A percentile compares a stretch with the other conserved stretches of the same genome.
Conservation (phyloP, 2,113 vertebrate species). For the Accipiter virgatus region DNA sequence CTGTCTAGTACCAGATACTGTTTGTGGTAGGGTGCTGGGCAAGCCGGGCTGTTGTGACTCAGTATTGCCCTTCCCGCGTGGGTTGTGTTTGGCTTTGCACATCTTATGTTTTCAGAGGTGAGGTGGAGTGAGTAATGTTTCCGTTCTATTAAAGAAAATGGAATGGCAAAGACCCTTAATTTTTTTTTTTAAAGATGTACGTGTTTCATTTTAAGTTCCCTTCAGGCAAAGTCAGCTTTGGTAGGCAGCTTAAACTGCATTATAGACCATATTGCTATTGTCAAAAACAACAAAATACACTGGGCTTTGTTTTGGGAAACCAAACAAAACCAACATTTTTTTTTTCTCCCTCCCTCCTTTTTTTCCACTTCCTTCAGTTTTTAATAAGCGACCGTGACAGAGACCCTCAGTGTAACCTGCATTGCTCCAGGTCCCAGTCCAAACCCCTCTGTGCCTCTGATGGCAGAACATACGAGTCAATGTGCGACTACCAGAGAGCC, state of each 20-base stretch:
- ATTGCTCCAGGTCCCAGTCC: conserved; percentile 84
- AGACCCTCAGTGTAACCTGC: conserved; percentile 86
- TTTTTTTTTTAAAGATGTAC: neutral
- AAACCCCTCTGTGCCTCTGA: conserved; percentile 94
- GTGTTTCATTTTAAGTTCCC: conserved; percentile 17
- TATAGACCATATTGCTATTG: neutral
- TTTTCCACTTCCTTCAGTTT: conserved; percentile 78
- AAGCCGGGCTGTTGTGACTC: conserved; percentile 28
- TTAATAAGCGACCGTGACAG: conserved; percentile 88
- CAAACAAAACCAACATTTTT: neutral
- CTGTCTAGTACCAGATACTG: neutral
- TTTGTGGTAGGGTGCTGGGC: neutral
- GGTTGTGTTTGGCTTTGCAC: conserved; percentile 44
- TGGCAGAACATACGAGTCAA: conserved; percentile 88
- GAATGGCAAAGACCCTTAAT: neutral
- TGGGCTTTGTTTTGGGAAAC: neutral
- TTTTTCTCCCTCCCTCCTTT: neutral
- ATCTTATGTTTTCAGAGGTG: conserved; percentile 28
- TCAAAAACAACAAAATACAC: neutral
- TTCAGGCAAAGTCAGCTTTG: neutral
- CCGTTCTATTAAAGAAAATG: conserved; percentile 27
- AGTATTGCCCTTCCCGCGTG: conserved; percentile 29
- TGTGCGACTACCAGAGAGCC: conserved; percentile 94
- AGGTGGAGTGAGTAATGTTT: conserved; percentile 41
- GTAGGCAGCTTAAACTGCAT: neutral